Conservation (phyloP, 2,797 vertebrate species). For the Crax fasciolata region DNA sequence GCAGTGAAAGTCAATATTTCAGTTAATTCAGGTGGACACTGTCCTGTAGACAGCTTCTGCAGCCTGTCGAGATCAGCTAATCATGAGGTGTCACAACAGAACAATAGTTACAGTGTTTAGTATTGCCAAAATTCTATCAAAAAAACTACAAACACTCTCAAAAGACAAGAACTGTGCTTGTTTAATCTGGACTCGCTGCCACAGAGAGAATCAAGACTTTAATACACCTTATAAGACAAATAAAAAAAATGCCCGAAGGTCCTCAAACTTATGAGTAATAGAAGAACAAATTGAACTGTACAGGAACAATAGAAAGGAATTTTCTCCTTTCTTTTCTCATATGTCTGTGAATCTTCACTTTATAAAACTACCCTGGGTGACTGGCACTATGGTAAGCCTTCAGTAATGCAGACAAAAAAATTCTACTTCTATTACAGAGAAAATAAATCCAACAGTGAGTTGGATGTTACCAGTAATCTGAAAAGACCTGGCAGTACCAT, state of each 20-base stretch:
- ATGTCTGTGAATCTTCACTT: background rate
- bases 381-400: background rate
- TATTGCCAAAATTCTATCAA: background rate
- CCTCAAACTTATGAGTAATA: constrained; percentile 26
- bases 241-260: constrained; percentile 10
- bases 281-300: constrained; percentile 60
- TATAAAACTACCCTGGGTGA: background rate
- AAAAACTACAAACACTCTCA: background rate
- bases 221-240: constrained; percentile 37
- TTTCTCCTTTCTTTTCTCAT: constrained; percentile 14
- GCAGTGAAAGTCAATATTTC: background rate
- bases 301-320: constrained; percentile 4
- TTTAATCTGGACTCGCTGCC: constrained; percentile 15
- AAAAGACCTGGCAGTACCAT: background rate
- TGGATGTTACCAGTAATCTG: background rate
- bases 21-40: background rate
- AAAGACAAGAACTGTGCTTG: background rate
- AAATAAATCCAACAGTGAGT: background rate
- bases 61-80: background rate
- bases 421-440: background rate
- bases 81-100: background rate
- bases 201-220: background rate
- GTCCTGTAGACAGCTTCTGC: background rate
- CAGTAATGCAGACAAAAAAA: background rate
- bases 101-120: background rate